Conservation (phyloP, 2,797 vertebrate species). For the Catharus ustulatus region DNA sequence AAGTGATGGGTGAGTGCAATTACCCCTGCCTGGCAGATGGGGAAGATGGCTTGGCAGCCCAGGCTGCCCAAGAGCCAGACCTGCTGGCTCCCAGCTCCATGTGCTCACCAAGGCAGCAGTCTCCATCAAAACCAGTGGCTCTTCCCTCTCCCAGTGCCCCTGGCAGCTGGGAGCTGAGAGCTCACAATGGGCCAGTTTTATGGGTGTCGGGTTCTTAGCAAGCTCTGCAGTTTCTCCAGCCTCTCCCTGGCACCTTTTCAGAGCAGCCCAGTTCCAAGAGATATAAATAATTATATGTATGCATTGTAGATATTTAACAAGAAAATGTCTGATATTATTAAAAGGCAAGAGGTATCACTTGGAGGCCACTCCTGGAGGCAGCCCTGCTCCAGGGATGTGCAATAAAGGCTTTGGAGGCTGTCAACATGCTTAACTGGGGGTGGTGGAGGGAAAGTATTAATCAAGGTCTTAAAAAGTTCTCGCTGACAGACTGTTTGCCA, state of each 20-base stretch:
- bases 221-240: slow-evolving; percentile 27
- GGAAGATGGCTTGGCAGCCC: background rate
- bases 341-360: slow-evolving; percentile 36
- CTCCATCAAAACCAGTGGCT: slow-evolving; percentile 7
- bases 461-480: slow-evolving; percentile 59
- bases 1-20: background rate
- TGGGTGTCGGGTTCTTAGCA: background rate
- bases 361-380: slow-evolving; percentile 6
- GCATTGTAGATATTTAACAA: slow-evolving; percentile 1
- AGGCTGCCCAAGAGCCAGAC: slow-evolving; percentile 1
- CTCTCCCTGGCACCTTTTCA: slow-evolving; percentile 54
- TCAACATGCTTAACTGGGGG: slow-evolving; percentile 22
- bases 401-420: slow-evolving; percentile 31
- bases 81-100: background rate
- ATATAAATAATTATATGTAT: slow-evolving; percentile 45
- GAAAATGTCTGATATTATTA: slow-evolving; percentile 35
- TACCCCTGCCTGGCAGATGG: background rate
- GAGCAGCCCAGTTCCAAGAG: slow-evolving; percentile 16
- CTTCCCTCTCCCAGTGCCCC: background rate
- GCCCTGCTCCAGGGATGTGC: background rate
- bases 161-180: slow-evolving; percentile 1
- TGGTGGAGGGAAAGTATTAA: slow-evolving; percentile 22
- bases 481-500: slow-evolving; percentile 54
- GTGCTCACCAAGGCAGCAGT: background rate
- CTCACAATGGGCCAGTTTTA: background rate